A percentile compares a stretch with the other conserved stretches of the same genome.
phyloP scores from a whole-genome alignment of 2,113 vertebrate species.

The Phrynosoma platyrhinos region DNA sequence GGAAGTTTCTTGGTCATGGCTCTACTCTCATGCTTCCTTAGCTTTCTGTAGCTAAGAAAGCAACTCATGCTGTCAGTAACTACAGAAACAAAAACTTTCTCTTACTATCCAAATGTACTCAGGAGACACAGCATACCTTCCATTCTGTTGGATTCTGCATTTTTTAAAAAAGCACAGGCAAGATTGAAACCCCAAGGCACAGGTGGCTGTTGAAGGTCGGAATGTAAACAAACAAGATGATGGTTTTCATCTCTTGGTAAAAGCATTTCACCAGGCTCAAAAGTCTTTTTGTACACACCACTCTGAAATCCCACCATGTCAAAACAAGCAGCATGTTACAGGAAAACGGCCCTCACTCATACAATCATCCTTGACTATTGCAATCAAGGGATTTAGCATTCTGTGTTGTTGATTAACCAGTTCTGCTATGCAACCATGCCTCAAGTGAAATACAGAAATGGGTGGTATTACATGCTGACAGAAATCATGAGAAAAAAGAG shows the following conservation, averaged over 20 bases:
- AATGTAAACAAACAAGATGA: slow-evolving; percentile 42
- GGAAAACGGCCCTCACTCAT: not conserved
- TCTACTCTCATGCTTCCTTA: too few species aligned
- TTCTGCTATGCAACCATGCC: slow-evolving; percentile 26
- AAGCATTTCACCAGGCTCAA: not conserved
- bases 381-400: not conserved
- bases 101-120: not conserved
- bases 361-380: slow-evolving; percentile 14
- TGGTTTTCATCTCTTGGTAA: not conserved
- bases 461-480: not conserved
- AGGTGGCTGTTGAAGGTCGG: slow-evolving; percentile 3
- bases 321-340: not conserved
- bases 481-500: not conserved
- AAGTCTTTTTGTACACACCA: not conserved
- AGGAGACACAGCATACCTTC: slow-evolving; percentile 4
- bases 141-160: not conserved
- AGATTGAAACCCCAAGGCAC: not conserved
- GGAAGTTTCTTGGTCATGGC: not conserved
- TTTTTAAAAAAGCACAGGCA: not conserved
- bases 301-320: slow-evolving; percentile 10
- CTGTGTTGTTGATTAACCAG: slow-evolving; percentile 12
- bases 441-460: slow-evolving; percentile 27
- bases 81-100: slow-evolving; percentile 21
- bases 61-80: not conserved
- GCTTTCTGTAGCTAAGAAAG: not conserved